Evolutionary conservation across 1,140 invertebrate genomes (phyloP), one percentile per base, ranked within the genome.

Genomic region (Brachionus plicatilis): DNA sequence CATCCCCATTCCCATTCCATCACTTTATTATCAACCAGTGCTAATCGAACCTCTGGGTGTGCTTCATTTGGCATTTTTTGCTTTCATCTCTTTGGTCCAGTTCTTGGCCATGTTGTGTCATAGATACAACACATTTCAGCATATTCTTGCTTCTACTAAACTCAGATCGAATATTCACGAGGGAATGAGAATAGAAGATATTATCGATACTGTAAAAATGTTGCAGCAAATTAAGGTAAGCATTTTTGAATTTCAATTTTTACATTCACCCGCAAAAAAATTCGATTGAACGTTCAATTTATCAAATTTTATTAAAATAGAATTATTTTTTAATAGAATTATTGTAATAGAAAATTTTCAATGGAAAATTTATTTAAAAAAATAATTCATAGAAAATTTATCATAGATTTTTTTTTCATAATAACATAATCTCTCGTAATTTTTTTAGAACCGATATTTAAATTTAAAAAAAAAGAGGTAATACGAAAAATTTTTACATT

Each of bases 81-180:
- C 95, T 27, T 91, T 97, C 50, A 98, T 98, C 90, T 91, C 99
- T 88, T 91, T 98, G 6, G 97, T 99, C 86, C 96, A 99, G 89
- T 98, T 99, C 89, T 93, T 94, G 60, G 96, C 96, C 85, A 99
- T 99, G 97, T 92, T 99, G 90, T 96, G 98, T 92, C 97, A 99
- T 94, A 93, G 97, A 86, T 98, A 99, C 88, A 96, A 96, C 87
- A 99, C 97, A 8, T 91, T 99, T 76, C 95, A 96, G 0, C 97
- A 99, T 88, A 99, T 99, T 87, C 92, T 99, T 87, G 94, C 97
- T n/a, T 96, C 96, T 1, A 98, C 96, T 3, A 94, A 96, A 87
- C 91, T 99, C 6, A 94, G 94, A 88, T 94, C 93, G n/a, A 76
- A 72, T 43, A 84, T 75, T 50, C 68, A 75, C n/a, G 83, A 84